phyloP scores from a whole-genome alignment of 2,113 vertebrate genomes.

The Plecturocebus donacophilus region DNA sequence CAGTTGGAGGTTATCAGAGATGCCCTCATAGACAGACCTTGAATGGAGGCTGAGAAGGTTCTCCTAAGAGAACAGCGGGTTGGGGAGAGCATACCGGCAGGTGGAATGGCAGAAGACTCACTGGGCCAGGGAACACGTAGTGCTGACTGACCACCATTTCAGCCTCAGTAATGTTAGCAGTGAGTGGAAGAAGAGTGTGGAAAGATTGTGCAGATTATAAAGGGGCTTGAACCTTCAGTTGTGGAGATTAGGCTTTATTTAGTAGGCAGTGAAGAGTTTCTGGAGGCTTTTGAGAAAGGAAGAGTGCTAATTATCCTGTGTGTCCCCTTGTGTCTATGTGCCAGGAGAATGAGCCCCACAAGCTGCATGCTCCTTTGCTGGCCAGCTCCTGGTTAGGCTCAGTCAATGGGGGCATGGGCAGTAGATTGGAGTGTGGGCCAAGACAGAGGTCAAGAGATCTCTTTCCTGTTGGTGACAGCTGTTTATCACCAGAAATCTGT shows the following conservation, averaged over 20 bases:
- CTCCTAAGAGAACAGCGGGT: background rate
- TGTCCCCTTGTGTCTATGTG: background rate
- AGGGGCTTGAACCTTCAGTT: background rate
- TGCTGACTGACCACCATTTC: background rate
- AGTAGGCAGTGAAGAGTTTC: background rate
- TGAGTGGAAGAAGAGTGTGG: background rate
- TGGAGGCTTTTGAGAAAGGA: background rate
- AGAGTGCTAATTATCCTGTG: background rate
- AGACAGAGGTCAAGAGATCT: background rate
- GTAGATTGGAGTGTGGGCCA: background rate
- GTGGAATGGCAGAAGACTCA: background rate
- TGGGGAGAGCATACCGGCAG: background rate
- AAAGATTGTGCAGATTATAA: background rate
- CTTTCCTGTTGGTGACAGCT: background rate
- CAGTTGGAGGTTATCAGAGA: background rate
- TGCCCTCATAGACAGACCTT: background rate
- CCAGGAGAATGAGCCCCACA: background rate
- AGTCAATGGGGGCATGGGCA: background rate
- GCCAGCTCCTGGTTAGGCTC: background rate
- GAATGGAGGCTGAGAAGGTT: background rate
- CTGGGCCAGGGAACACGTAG: background rate
- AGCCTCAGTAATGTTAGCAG: background rate
- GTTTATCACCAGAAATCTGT: background rate
- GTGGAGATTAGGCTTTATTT: background rate
- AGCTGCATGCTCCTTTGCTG: background rate